These are phyloP conservation scores for Drosophila lacertosa DNA, from an alignment of 1,140 invertebrate genomes.

Conservation along the genomic window DNA sequence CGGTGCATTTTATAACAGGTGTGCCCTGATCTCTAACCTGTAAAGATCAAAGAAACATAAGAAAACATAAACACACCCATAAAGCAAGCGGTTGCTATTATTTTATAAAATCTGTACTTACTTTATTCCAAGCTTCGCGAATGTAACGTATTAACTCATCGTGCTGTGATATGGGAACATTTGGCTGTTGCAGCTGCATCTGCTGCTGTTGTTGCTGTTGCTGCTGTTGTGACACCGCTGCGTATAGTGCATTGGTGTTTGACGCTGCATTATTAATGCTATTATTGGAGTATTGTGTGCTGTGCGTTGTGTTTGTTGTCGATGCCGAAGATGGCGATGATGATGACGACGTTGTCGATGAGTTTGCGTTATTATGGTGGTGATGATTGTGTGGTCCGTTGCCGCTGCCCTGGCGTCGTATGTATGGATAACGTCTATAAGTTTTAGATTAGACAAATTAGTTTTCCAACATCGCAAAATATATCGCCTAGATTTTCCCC, in stretches of 20 bases:
- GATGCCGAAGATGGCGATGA: conserved; percentile 52
- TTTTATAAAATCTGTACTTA: conserved; percentile 33
- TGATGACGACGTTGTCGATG: conserved; percentile 53
- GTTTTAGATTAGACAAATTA: conserved; percentile 20
- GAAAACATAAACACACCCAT: neutral
- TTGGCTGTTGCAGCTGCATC: conserved; percentile 30
- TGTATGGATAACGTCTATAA: conserved; percentile 73
- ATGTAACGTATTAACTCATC: conserved; percentile 82
- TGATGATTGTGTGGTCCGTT: conserved; percentile 67
- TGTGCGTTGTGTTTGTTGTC: conserved; percentile 55
- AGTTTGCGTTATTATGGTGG: conserved; percentile 58
- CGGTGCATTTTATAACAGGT: conserved; percentile 68
- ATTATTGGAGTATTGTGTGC: conserved; percentile 61
- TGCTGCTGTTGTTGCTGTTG: conserved; percentile 51
- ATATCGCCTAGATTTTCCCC: conserved; percentile 32
- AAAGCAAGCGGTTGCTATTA: conserved; percentile 1
- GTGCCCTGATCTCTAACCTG: conserved; percentile 78
- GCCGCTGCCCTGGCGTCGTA: conserved; percentile 67
- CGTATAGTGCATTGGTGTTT: conserved; percentile 50
- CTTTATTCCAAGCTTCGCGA: conserved; percentile 80
- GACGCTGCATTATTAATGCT: conserved; percentile 61
- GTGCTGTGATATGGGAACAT: conserved; percentile 73
- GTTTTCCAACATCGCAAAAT: conserved; percentile 22
- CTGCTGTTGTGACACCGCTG: conserved; percentile 38
- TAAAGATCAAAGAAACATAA: conserved; percentile 5